Evolutionary conservation across 2,797 vertebrate species (phyloP), one percentile per base, ranked within the genome.

Genomic region (Craterocephalus amniculus): DNA sequence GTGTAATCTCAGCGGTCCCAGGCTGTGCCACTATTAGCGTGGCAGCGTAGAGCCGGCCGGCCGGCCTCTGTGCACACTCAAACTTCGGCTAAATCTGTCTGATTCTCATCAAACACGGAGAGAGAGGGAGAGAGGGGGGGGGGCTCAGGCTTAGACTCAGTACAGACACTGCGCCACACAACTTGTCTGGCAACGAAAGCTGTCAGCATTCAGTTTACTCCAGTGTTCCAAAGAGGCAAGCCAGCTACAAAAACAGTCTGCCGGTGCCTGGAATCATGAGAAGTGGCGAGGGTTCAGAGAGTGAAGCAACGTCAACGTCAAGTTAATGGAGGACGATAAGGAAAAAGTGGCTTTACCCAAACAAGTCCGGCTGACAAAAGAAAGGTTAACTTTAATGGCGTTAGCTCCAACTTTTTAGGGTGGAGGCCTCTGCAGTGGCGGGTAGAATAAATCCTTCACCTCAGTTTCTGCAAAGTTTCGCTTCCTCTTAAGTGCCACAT

Each of bases 161-260:
- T 85, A 80, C 88, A 87, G 85, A 88, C 87, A 13, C 77, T 61
- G 80, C 67, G 76, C 87, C 86, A 74, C 85, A 89, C 83, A 89
- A 66, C 83, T 82, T 26, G 76, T 80, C 89, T 86, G 87, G 88
- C 83, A 85, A 84, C 73, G 74, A 58, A 83, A 87, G 80, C 86
- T 87, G 88, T 88, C 90, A 89, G 87, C 79, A 63, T 82, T 85
- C 79, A 67, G 78, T 80, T 85, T 71, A 77, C 80, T 78, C 73
- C 80, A 66, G 81, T 70, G 69, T 67, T 79, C 67, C 72, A 38
- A 75, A 75, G 88, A 91, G 85, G 86, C 85, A 80, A 87, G 76
- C 87, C 90, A 91, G 90, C 85, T 89, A 90, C 78, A 60, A 88
- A 90, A 89, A 92, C 88, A 91, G 85, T 84, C 87, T 80, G 83